Evolutionary conservation across 2,888 invertebrate species (phyloP).

Genomic region (Epirrita christyi): DNA sequence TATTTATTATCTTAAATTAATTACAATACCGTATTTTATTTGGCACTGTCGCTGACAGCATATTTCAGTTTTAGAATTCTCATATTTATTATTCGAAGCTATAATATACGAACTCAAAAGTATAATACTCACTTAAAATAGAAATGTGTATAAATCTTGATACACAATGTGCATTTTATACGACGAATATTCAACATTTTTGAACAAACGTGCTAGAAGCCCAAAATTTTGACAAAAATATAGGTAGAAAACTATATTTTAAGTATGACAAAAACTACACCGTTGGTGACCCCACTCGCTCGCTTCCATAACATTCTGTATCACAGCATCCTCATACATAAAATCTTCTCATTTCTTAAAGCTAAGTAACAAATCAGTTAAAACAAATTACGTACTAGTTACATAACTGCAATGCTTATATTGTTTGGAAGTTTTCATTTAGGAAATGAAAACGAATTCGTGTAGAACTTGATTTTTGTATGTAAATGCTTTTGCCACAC

Average conservation of each 20-base stretch:
- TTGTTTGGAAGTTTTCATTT: background rate
- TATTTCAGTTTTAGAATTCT: slow-evolving; percentile 23
- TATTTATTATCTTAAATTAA: slow-evolving; percentile 34
- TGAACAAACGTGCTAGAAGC: slow-evolving; percentile 15
- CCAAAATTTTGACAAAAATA: slow-evolving; percentile 28
- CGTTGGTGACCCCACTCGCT: slow-evolving; percentile 48
- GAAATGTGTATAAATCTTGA: background rate
- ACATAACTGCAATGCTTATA: slow-evolving; percentile 5
- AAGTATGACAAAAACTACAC: slow-evolving; percentile 42
- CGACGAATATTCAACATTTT: slow-evolving; percentile 6
- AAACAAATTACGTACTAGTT: slow-evolving; percentile 17
- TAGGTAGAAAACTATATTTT: slow-evolving; percentile 19
- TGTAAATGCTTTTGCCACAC: too few species aligned
- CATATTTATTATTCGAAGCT: background rate
- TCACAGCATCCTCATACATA: slow-evolving; percentile 72
- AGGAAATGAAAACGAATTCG: background rate
- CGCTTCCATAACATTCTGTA: slow-evolving; percentile 66
- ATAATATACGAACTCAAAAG: background rate
- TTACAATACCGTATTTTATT: slow-evolving; percentile 36
- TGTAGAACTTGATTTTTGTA: too few species aligned
- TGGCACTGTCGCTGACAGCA: slow-evolving; percentile 42
- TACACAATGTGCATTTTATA: slow-evolving; percentile 10
- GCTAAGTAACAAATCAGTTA: slow-evolving; percentile 61
- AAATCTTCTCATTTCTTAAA: slow-evolving; percentile 63
- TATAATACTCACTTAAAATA: slow-evolving; percentile 1